Conservation (phyloP, 2,888 invertebrate genomes). For the Brachyptera risi region DNA sequence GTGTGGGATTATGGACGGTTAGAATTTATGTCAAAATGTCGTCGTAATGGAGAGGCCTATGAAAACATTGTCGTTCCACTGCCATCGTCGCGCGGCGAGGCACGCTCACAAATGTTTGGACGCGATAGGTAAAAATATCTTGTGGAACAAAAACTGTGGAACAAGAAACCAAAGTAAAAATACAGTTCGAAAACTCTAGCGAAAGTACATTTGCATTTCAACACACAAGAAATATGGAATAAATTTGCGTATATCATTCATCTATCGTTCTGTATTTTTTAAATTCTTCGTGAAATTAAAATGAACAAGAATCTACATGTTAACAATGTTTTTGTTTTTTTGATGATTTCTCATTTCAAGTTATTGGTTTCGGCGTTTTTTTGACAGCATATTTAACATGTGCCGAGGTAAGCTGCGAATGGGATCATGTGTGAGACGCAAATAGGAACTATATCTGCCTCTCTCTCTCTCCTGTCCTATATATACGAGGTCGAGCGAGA, state of each 20-base stretch:
- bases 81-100: neutral
- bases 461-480: neutral
- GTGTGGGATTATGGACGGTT: neutral
- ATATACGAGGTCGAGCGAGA: neutral
- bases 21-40: neutral
- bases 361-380: no score
- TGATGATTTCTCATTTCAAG: no score
- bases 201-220: no score
- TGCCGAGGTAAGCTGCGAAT: neutral
- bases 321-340: no score
- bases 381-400: neutral
- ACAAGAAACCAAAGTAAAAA: no score
- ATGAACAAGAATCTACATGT: no score
- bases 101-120: neutral
- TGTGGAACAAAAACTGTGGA: neutral
- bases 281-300: no score
- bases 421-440: neutral
- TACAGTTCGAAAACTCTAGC: no score
- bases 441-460: neutral
- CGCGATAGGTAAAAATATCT: conserved; percentile 5
- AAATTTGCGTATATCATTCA: no score
- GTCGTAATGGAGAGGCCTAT: neutral
- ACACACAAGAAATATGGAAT: no score
- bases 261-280: no score
- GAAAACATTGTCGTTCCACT: conserved; percentile 7